Base-by-base conservation (phyloP, 1,140 invertebrate species). In the Chymomyza costata region DNA sequence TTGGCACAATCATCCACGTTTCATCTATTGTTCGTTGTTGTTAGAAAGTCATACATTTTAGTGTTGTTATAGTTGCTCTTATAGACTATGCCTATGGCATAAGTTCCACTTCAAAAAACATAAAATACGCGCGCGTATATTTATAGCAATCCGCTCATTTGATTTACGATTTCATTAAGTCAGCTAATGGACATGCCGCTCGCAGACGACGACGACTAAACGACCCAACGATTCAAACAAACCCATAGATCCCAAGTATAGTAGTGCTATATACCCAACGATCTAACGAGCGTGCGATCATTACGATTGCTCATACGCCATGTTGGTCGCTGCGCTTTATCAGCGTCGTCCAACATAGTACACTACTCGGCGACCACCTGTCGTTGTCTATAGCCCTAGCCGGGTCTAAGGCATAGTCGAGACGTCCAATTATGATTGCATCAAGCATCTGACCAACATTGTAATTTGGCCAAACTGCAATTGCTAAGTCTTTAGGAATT, bases 121-220 rank as follows among this genome's bases (percentile, higher is more conserved):
- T 80, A 80, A 80, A 80, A 80, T 80, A 81, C 73, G 74, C 65
- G 64, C 60, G 47, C 37, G 45, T 68, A 30, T 80, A 80, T 80
- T 74, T 81, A 53, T 80, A 81, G 74, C 64, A 68, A 73, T 81
- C 59, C 60, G 67, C 76, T 80, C 74, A 53, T 81, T 80, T 80
- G 73, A 80, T 80, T 80, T 80, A 80, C 74, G 74, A 80, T 81
- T 80, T 80, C 73, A 80, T 80, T 81, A 80, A 73, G 81, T 80
- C 64, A 80, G 73, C 73, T 80, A 80, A 80, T 81, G 73, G 73
- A 80, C 60, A 74, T 65, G 47, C 52, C 63, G 46, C 47, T 53
- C 59, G 30, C 25, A 34, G 8, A 19, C 32, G 44, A 6, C 28
- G 39, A 34, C 34, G 37, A 35, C 25, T 28, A 28, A 28, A 28